Evolutionary conservation across 2,888 invertebrate genomes (phyloP).

Genomic region (Aleiodes testaceus): DNA sequence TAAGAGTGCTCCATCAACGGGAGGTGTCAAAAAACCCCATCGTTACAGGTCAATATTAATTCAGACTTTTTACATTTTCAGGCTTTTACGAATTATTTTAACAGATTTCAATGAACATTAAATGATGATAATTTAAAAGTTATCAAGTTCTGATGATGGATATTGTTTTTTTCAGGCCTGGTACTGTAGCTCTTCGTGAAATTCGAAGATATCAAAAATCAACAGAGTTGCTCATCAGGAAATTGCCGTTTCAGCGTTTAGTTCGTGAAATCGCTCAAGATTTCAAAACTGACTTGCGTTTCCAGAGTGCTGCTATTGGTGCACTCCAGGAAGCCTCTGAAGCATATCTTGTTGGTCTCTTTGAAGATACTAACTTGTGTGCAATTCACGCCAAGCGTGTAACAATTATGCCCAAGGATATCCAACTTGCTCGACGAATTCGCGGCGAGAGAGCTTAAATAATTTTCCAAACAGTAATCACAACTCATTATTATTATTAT

Average conservation of each 20-base stretch:
- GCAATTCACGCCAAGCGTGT: slow-evolving; percentile 98
- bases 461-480: slow-evolving; percentile 28
- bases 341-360: slow-evolving; percentile 93
- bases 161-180: slow-evolving; percentile 78
- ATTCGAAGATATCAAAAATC: slow-evolving; percentile 97
- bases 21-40: slow-evolving; percentile 96
- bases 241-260: slow-evolving; percentile 95
- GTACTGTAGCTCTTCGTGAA: slow-evolving; percentile 97
- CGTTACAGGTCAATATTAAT: slow-evolving; percentile 78
- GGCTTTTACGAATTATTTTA: background rate
- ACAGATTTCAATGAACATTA: background rate
- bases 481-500: slow-evolving; percentile 53
- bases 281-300: slow-evolving; percentile 96
- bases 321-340: slow-evolving; percentile 94
- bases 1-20: slow-evolving; percentile 94
- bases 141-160: background rate
- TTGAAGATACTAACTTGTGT: slow-evolving; percentile 98
- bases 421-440: slow-evolving; percentile 96
- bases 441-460: slow-evolving; percentile 94
- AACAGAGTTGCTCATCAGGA: slow-evolving; percentile 94
- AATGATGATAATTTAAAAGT: slow-evolving; percentile 2
- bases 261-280: slow-evolving; percentile 98
- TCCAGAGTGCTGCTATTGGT: slow-evolving; percentile 95
- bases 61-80: background rate
- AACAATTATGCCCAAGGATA: slow-evolving; percentile 98